Base-by-base conservation (phyloP, 1,140 invertebrate genomes). In the Adoxophyes honmai region DNA sequence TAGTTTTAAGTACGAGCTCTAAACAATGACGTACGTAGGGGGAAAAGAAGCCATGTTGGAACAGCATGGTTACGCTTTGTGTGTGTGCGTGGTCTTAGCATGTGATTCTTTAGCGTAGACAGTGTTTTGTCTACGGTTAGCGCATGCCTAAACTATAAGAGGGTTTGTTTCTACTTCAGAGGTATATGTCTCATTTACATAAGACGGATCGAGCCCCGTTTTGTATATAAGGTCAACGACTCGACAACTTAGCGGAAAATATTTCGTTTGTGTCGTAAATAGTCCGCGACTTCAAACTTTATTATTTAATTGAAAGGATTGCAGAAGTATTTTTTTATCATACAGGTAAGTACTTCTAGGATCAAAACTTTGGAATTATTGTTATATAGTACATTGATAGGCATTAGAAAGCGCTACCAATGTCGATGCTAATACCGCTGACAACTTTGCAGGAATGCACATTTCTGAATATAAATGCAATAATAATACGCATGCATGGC, bases 1-100 rank as follows among this genome's bases (percentile, higher is more conserved):
- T 82, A 82, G 78, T 76, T 82, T 81, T 79, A 75, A 82, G 74
- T 75, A 74, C 65, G 62, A 9, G 66, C 73, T 77, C 73, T 75
- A 75, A 73, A 75, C 75, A 75, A 78, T 75, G 67, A 61, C 36
- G 51, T 1, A 52, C 28, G 9, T 13, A 34, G 48, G 48, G 28
- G 14, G 3, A 33, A 28, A 28, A 28, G 42, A 48, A 28, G 42
- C 42, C 42, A 48, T 48, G 42, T 48, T 48, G 42, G 21, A 44
- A 48, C 13, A 16, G 21, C 21, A 18, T 48, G 21, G 39, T 44
- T 44, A 44, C 39, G 10, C 21, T 48, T 10, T 48, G 28, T 21
- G 13, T 38, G 16, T 48, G 16, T 44, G 10, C n/a, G 16, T n/a
- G 15, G 15, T 21, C 42, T 39, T 15, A 39, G n/a, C n/a, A 44